A percentile compares a stretch with the other conserved stretches of the same genome.
Evolutionary conservation across 2,888 invertebrate genomes (phyloP).

Genomic region (Eupithecia subumbrata): DNA sequence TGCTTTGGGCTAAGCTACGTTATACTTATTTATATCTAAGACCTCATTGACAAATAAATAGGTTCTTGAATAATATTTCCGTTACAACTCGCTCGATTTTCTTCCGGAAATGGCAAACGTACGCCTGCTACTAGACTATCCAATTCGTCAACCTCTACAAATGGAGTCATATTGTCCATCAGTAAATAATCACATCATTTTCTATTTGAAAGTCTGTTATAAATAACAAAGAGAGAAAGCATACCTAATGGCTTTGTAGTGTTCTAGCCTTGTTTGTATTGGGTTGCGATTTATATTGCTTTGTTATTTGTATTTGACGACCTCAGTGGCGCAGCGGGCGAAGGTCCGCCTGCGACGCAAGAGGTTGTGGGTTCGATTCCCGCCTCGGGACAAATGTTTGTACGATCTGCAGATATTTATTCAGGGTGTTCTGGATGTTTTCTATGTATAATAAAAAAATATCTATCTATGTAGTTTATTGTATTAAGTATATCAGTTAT

Average conservation of each 20-base stretch:
- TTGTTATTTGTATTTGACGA: not conserved
- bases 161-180: not conserved
- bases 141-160: not conserved
- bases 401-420: too few species aligned
- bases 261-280: not conserved
- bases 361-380: too few species aligned
- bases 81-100: not conserved
- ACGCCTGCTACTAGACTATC: not conserved
- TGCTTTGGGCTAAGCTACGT: not conserved
- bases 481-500: too few species aligned
- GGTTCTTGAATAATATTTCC: not conserved
- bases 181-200: not conserved
- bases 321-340: too few species aligned
- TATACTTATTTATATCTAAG: not conserved
- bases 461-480: too few species aligned
- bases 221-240: constrained; percentile 4
- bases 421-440: too few species aligned
- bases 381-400: too few species aligned
- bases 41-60: not conserved
- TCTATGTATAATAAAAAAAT: too few species aligned
- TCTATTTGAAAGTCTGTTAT: constrained; percentile 1
- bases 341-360: too few species aligned
- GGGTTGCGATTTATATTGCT: not conserved
- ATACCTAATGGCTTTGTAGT: constrained; percentile 3
- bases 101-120: not conserved